These are phyloP conservation scores for Dolichallabes microphthalmus DNA, from an alignment of 2,113 vertebrate species.

Conservation along the genomic window DNA sequence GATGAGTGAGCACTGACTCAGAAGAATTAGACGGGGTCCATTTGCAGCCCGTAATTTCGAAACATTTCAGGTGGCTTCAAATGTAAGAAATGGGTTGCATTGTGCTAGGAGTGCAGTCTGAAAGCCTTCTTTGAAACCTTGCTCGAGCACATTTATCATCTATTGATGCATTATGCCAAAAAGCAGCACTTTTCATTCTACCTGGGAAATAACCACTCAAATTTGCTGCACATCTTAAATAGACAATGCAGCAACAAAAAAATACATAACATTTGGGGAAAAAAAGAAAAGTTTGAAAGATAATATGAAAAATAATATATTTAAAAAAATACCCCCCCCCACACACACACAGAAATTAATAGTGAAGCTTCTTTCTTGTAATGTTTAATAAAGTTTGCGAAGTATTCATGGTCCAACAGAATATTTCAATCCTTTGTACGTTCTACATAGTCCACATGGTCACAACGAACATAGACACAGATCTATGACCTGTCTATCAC, in stretches of 20 bases:
- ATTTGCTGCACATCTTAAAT: neutral
- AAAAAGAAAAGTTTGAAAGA: neutral
- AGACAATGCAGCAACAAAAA: neutral
- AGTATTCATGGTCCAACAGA: neutral
- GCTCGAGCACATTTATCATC: conserved; percentile 19
- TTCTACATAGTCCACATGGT: neutral
- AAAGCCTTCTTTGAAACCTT: conserved; percentile 42
- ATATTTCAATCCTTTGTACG: neutral
- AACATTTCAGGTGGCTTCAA: conserved; percentile 37
- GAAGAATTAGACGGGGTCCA: conserved; percentile 4
- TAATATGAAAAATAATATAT: neutral
- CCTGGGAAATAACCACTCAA: conserved; percentile 10
- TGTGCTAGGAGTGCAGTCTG: conserved; percentile 39
- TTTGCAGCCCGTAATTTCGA: conserved; percentile 41
- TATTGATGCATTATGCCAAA: conserved; percentile 40
- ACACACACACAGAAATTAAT: neutral
- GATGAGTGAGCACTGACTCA: conserved; percentile 9
- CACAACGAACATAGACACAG: no score
- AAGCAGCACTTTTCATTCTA: conserved; percentile 29
- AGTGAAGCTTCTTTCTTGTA: neutral
- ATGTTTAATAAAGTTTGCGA: neutral
- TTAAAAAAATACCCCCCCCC: no score
- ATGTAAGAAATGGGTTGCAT: conserved; percentile 45
- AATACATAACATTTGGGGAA: neutral
- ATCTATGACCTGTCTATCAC: no score